These are phyloP conservation scores for Antrozous pallidus DNA, from an alignment of 2,797 vertebrate species.

Conservation along the genomic window DNA sequence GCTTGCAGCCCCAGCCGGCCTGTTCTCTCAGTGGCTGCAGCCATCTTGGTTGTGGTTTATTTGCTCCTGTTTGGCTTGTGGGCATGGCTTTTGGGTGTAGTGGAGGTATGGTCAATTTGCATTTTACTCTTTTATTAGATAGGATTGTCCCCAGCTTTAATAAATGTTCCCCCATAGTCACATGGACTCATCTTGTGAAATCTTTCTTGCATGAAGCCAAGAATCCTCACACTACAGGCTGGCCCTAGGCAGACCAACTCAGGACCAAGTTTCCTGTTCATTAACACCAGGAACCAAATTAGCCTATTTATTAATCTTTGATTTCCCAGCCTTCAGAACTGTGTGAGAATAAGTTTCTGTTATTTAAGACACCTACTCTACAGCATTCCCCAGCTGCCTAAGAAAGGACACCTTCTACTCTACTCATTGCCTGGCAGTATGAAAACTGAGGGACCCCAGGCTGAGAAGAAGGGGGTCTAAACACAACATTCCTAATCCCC, in stretches of 20 bases:
- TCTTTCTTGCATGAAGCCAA: background rate
- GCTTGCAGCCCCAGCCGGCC: too few species aligned
- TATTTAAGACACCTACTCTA: background rate
- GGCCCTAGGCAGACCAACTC: background rate
- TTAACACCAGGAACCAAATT: background rate
- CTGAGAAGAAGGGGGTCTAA: background rate
- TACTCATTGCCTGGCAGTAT: background rate
- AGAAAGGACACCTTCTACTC: background rate
- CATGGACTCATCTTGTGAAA: background rate
- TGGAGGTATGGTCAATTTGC: too few species aligned
- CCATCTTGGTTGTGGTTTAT: too few species aligned
- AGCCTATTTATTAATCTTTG: background rate
- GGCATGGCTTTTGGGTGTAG: too few species aligned
- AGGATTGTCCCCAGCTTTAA: background rate
- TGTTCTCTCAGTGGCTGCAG: too few species aligned
- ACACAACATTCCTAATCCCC: background rate
- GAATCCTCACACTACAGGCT: background rate
- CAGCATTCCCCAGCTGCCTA: background rate
- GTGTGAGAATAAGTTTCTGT: background rate
- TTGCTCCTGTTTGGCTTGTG: too few species aligned
- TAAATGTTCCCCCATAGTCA: background rate
- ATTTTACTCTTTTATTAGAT: too few species aligned
- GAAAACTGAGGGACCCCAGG: background rate
- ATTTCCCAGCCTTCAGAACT: background rate
- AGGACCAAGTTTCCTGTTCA: background rate